Conservation (phyloP, 2,797 vertebrate genomes). For the Cyprinodon diabolis region DNA sequence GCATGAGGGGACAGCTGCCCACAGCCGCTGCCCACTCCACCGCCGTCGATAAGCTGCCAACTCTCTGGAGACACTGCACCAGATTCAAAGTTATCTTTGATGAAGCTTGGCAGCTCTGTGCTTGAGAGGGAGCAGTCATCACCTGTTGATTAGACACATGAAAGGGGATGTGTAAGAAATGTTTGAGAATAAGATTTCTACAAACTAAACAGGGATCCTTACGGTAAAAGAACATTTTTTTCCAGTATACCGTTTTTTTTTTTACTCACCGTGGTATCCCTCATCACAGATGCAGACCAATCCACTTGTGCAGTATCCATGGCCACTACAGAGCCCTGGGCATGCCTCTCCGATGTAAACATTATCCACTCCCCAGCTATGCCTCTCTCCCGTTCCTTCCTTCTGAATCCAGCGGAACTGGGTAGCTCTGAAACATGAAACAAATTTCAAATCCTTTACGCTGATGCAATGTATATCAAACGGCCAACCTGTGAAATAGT, state of each 20-base stretch:
- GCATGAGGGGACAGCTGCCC: conserved; percentile 96
- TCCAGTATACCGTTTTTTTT: conserved; percentile 10
- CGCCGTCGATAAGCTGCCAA: conserved; percentile 96
- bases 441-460: not conserved
- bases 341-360: conserved; percentile 97
- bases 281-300: conserved; percentile 96
- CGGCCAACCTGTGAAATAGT: not conserved
- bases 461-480: not conserved
- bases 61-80: conserved; percentile 91
- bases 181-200: not conserved
- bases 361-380: conserved; percentile 96
- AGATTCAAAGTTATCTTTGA: conserved; percentile 99
- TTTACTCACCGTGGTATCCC: conserved; percentile 88
- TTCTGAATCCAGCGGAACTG: conserved; percentile 99
- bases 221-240: too few relatives aligned
- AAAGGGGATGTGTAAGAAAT: not conserved
- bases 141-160: conserved; percentile 74
- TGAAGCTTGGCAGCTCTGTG: conserved; percentile 92
- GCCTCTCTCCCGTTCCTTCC: conserved; percentile 89
- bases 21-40: conserved; percentile 93
- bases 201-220: too few relatives aligned
- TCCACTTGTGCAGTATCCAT: conserved; percentile 92
- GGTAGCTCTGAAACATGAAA: conserved; percentile 84
- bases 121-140: conserved; percentile 94
- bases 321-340: conserved; percentile 93